Conservation (phyloP, 2,888 invertebrate species). For the Oxystoma pomonae region DNA sequence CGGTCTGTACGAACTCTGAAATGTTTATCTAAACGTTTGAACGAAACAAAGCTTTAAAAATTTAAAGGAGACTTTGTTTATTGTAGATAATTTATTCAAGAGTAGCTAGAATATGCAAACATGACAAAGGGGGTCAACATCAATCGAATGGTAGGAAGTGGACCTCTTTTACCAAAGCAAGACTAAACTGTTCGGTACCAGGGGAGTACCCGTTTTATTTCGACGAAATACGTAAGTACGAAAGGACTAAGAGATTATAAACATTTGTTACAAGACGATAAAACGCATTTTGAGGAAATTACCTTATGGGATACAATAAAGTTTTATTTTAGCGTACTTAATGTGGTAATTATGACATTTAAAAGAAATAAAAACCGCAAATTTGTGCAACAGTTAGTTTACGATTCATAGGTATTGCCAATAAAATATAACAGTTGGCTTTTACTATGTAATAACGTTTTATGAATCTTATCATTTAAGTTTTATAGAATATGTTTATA, state of each 20-base stretch:
- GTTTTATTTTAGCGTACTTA: background rate
- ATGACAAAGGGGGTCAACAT: conserved; percentile 74
- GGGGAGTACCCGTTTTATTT: conserved; percentile 87
- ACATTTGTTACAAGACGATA: background rate
- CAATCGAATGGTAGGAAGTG: conserved; percentile 73
- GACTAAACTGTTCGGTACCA: conserved; percentile 77
- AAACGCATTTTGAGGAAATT: background rate
- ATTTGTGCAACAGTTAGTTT: background rate
- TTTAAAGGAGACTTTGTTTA: conserved; percentile 44
- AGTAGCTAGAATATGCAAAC: conserved; percentile 88
- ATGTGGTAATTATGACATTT: background rate
- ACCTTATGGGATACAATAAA: background rate
- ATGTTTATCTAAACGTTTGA: too few species aligned
- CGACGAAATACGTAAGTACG: conserved; percentile 79
- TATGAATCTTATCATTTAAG: too few species aligned
- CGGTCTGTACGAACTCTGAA: too few species aligned
- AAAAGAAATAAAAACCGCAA: background rate
- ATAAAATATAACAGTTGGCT: background rate
- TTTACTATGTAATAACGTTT: background rate
- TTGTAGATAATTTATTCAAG: conserved; percentile 70
- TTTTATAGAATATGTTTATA: background rate
- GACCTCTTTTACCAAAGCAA: conserved; percentile 86
- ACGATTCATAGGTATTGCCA: background rate
- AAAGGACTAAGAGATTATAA: background rate
- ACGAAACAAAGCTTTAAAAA: background rate